Base-by-base conservation (phyloP, 1,140 invertebrate species). In the Drosophila azteca region DNA sequence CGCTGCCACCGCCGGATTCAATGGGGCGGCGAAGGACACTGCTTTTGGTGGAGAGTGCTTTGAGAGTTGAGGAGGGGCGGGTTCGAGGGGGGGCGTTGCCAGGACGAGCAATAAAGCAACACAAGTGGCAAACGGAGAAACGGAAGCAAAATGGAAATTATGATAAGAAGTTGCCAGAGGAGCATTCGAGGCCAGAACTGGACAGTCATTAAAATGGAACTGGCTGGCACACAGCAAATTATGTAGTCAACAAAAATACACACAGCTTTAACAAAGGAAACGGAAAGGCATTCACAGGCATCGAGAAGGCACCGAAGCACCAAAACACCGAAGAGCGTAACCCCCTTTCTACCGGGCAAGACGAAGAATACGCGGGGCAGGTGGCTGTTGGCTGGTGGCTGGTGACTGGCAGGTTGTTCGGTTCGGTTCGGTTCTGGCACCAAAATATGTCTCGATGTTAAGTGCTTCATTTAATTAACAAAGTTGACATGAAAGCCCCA, bases 391-490 rank as follows among this genome's bases (percentile, higher is more conserved):
- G 17, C 17, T 20, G 61, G 44, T 49, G 5, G 24, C 5, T 26
- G 24, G 24, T 26, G 3, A 5, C 3, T 24, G 24, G 24, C n/a
- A n/a, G n/a, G 24, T 24, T 24, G 24, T 24, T 24, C n/a, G 24
- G 46, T 29, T 8, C 1, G 17, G 54, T 39, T 39, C 3, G 20
- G 60, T 20, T 60, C 50, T 60, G 57, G 46, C 50, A 59, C 11
- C 61, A 57, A 77, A 87, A 87, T 87, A 88, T 88, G 78, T 87
- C 64, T 73, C 75, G 52, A 87, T 82, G 82, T 81, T 87, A 87
- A 87, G 82, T 87, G 82, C 82, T 87, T 87, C 82, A 87, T 87
- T 87, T 87, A 87, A 87, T 87, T 87, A 87, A 87, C 78, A 87
- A 87, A 87, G 70, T 87, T 87, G 83, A 87, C 82, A 87, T 87